These are phyloP conservation scores for Pandemis corylana DNA, from an alignment of 2,888 invertebrate genomes.

Conservation along the genomic window DNA sequence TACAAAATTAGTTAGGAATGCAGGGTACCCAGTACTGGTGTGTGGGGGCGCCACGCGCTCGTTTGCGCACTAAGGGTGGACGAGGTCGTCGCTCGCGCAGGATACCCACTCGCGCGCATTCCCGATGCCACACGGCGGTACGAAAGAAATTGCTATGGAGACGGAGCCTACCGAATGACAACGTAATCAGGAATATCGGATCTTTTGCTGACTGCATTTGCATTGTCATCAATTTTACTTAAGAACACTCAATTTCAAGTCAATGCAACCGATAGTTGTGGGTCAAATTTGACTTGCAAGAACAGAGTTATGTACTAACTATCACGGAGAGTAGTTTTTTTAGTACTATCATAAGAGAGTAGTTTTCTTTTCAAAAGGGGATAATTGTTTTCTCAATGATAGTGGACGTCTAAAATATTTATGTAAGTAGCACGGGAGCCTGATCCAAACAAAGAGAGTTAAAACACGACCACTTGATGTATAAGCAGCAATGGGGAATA, in stretches of 20 bases:
- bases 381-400: too few relatives aligned
- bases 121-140: constrained; percentile 46
- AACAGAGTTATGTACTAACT: not conserved
- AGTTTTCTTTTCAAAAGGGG: not conserved
- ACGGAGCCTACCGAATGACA: constrained; percentile 53
- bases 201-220: not conserved
- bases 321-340: too few relatives aligned
- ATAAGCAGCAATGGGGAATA: not conserved
- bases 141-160: constrained; percentile 40
- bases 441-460: too few relatives aligned
- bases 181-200: not conserved
- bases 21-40: not conserved
- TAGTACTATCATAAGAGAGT: too few relatives aligned
- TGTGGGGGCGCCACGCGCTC: not conserved
- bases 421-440: too few relatives aligned
- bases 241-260: too few relatives aligned
- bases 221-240: too few relatives aligned
- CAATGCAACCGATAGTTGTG: too few relatives aligned
- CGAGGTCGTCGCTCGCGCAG: constrained; percentile 72
- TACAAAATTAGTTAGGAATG: constrained; percentile 12
- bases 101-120: constrained; percentile 74
- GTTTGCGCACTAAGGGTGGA: constrained; percentile 49
- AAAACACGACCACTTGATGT: too few relatives aligned
- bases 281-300: too few relatives aligned
- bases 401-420: too few relatives aligned